These are phyloP conservation scores for Urophycis tenuis DNA, from an alignment of 2,797 vertebrate genomes.

Conservation along the genomic window DNA sequence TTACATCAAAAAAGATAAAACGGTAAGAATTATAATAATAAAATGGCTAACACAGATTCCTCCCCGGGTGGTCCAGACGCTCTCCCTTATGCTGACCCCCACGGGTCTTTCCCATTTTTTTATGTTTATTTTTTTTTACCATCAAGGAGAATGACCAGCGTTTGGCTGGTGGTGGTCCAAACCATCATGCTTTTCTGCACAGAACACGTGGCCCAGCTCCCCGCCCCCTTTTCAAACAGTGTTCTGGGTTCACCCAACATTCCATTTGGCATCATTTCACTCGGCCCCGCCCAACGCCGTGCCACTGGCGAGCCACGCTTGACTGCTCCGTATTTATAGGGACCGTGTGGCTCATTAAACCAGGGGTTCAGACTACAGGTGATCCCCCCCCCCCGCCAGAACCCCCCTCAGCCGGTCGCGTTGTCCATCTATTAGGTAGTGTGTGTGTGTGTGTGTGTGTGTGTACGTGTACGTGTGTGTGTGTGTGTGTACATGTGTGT, in stretches of 20 bases:
- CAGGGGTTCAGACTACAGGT: slow-evolving; percentile 29
- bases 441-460: too few relatives aligned
- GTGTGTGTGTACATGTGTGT: not conserved
- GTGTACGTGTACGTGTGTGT: not conserved
- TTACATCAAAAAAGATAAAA: slow-evolving; percentile 8
- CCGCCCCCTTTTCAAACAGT: slow-evolving; percentile 18
- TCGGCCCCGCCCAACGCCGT: slow-evolving; percentile 33
- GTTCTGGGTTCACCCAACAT: slow-evolving; percentile 30
- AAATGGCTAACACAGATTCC: slow-evolving; percentile 37
- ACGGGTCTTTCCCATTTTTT: slow-evolving; percentile 2
- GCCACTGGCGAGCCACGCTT: slow-evolving; percentile 25
- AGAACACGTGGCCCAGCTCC: not conserved
- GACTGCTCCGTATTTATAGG: slow-evolving; percentile 29
- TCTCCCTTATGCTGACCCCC: slow-evolving; percentile 8
- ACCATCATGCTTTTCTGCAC: slow-evolving; percentile 1
- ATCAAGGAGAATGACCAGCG: slow-evolving; percentile 9
- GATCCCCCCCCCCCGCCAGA: slow-evolving; percentile 15
- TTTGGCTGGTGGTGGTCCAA: slow-evolving; percentile 27
- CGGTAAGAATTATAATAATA: slow-evolving; percentile 18
- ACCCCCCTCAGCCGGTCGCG: slow-evolving; percentile 21
- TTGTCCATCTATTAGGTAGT: slow-evolving; percentile 10
- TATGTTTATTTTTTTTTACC: not conserved
- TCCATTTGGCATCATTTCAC: slow-evolving; percentile 43
- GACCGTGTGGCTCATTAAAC: slow-evolving; percentile 20
- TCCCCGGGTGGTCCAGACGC: slow-evolving; percentile 12